Evolutionary conservation across 2,797 vertebrate species (phyloP).

Genomic region (Sphaeramia orbicularis): DNA sequence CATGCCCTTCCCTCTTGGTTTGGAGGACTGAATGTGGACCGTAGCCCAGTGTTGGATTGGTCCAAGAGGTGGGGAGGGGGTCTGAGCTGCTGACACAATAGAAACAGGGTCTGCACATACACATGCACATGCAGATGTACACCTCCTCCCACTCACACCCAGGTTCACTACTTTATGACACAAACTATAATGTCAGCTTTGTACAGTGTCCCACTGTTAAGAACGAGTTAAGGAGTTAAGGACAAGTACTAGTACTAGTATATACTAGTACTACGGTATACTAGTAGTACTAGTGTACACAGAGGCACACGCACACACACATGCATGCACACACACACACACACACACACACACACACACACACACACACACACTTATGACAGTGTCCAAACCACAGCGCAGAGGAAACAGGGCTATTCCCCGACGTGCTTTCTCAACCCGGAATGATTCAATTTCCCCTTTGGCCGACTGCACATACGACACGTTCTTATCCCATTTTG

Average conservation of each 20-base stretch:
- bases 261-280: slow-evolving; percentile 1
- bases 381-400: slow-evolving; percentile 66
- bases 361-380: slow-evolving; percentile 36
- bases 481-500: slow-evolving; percentile 74
- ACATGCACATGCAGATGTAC: slow-evolving; percentile 71
- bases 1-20: slow-evolving; percentile 53
- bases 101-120: slow-evolving; percentile 39
- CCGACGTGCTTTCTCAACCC: slow-evolving; percentile 72
- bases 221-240: neutral
- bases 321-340: slow-evolving; percentile 35
- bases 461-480: slow-evolving; percentile 71
- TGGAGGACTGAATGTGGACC: slow-evolving; percentile 54
- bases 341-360: slow-evolving; percentile 35
- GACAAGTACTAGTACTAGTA: slow-evolving; percentile 46
- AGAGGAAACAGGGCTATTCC: slow-evolving; percentile 72
- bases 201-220: slow-evolving; percentile 57
- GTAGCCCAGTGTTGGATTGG: slow-evolving; percentile 57
- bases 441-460: slow-evolving; percentile 84
- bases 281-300: neutral
- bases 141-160: slow-evolving; percentile 63
- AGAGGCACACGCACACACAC: neutral
- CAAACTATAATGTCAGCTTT: slow-evolving; percentile 73
- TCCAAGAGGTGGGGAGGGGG: slow-evolving; percentile 54
- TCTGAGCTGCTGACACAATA: slow-evolving; percentile 73
- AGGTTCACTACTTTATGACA: slow-evolving; percentile 69